Evolutionary conservation across 2,113 vertebrate species (phyloP).

Genomic region (Sylvia atricapilla): DNA sequence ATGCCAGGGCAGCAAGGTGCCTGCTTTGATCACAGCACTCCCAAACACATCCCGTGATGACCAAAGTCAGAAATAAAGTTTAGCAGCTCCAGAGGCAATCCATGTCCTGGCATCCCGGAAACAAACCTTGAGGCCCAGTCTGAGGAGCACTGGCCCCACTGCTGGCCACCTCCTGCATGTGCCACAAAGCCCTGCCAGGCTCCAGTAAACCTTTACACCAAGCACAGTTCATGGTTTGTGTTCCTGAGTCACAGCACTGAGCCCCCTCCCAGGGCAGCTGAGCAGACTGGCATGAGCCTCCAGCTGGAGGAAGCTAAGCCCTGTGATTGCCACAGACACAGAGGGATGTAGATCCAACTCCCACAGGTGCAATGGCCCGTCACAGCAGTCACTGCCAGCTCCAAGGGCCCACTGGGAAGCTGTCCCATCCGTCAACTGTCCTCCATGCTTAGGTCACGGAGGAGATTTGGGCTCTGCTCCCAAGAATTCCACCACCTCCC

Average conservation of each 20-base stretch:
- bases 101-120: not conserved
- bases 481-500: not conserved
- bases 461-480: not conserved
- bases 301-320: not conserved
- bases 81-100: not conserved
- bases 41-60: not conserved
- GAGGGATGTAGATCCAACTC: not conserved
- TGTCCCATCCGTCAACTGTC: not conserved
- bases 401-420: not conserved
- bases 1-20: not conserved
- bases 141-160: not conserved
- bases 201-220: not conserved
- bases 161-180: not conserved
- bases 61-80: not conserved
- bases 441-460: not conserved
- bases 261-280: fast-evolving
- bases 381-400: fast-evolving
- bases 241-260: not conserved
- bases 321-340: fast-evolving
- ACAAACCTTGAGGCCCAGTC: not conserved
- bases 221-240: not conserved
- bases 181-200: not conserved
- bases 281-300: not conserved
- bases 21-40: not conserved
- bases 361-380: not conserved